phyloP scores from a whole-genome alignment of 2,797 vertebrate genomes.

The Enteromius mattozi region DNA sequence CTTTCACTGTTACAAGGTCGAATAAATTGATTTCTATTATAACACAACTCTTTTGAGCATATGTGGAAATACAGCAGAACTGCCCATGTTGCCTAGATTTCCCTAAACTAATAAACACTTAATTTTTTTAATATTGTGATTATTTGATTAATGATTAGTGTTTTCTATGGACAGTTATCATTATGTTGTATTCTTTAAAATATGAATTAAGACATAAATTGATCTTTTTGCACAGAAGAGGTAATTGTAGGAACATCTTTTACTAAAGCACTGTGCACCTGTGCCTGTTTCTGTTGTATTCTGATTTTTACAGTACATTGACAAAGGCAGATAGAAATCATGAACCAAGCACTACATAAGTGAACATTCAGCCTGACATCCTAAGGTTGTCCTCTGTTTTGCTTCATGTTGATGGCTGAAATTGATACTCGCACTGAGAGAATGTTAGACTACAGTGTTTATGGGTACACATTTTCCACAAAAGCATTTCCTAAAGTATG shows the following conservation, averaged over 20 bases:
- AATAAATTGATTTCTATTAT: neutral
- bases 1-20: neutral
- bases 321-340: constrained; percentile 15
- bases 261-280: constrained; percentile 1
- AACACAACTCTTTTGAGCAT: neutral
- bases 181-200: neutral
- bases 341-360: neutral
- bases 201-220: neutral
- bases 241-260: neutral
- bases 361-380: neutral
- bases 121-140: no score
- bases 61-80: neutral
- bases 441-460: neutral
- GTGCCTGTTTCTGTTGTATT: constrained; percentile 18
- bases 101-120: neutral
- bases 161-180: neutral
- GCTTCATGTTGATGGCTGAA: neutral
- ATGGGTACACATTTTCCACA: neutral
- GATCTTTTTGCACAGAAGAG: neutral
- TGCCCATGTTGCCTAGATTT: neutral
- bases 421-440: neutral
- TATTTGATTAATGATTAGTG: neutral
- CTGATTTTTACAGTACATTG: neutral
- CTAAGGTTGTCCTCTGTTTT: neutral
- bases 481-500: neutral